Conservation (phyloP, 2,113 vertebrate genomes). For the Thymallus thymallus region DNA sequence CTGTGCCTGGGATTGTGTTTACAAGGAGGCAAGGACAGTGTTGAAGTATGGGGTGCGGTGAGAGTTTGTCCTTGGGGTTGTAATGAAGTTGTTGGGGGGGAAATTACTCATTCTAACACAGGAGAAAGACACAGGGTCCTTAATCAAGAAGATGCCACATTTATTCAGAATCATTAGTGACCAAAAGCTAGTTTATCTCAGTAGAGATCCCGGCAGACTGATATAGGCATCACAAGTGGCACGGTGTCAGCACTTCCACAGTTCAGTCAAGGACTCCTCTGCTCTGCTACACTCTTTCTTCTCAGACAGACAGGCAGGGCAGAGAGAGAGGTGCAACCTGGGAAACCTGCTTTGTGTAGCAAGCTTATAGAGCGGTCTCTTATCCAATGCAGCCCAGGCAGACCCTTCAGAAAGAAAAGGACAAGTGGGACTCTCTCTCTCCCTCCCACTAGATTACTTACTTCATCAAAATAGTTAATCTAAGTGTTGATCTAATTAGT, state of each 20-base stretch:
- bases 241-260: constrained; percentile 53
- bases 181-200: constrained; percentile 56
- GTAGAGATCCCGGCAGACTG: constrained; percentile 47
- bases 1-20: not conserved
- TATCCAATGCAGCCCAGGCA: not conserved
- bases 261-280: constrained; percentile 48
- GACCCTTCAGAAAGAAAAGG: not conserved
- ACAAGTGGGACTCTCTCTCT: not conserved
- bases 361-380: not conserved
- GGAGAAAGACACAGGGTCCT: constrained; percentile 33
- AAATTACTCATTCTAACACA: constrained; percentile 46
- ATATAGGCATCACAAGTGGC: constrained; percentile 46
- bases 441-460: not conserved
- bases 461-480: not conserved
- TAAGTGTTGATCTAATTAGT: not conserved
- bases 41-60: constrained; percentile 32
- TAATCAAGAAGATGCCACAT: constrained; percentile 47
- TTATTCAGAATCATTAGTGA: constrained; percentile 55
- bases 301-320: constrained; percentile 20
- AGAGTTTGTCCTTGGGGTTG: constrained; percentile 49
- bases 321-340: constrained; percentile 19
- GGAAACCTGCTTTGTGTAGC: constrained; percentile 12
- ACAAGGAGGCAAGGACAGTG: constrained; percentile 17
- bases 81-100: constrained; percentile 51
- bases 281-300: constrained; percentile 16